phyloP scores from a whole-genome alignment of 2,797 vertebrate species.

The Yasuhikotakia modesta region DNA sequence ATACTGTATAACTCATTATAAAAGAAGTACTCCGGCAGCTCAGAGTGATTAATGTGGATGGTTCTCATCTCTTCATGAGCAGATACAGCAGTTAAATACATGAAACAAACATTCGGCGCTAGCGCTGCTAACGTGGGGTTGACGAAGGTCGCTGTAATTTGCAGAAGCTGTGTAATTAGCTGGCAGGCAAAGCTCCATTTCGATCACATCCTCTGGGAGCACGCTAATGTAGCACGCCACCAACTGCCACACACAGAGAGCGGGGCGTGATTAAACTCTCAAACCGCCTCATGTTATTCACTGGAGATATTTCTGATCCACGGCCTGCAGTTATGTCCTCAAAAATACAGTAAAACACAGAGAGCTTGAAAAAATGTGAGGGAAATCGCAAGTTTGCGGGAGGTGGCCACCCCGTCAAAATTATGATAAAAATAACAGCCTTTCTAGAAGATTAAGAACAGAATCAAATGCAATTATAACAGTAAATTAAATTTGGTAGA shows the following conservation, averaged over 20 bases:
- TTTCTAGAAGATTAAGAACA: background rate
- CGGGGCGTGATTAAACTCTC: conserved; percentile 32
- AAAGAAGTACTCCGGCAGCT: conserved; percentile 26
- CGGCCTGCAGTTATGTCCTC: conserved; percentile 22
- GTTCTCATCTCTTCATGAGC: conserved; percentile 71
- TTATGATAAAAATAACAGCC: background rate
- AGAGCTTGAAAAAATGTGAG: background rate
- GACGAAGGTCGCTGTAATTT: conserved; percentile 73
- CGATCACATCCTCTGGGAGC: conserved; percentile 50
- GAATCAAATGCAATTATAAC: background rate
- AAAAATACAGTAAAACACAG: conserved; percentile 12
- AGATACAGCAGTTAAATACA: conserved; percentile 72
- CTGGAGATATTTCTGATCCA: conserved; percentile 30
- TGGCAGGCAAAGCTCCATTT: conserved; percentile 73
- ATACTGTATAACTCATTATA: background rate
- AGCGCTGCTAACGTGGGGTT: conserved; percentile 59
- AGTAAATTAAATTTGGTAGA: background rate
- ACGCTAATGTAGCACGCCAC: conserved; percentile 49
- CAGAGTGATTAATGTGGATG: conserved; percentile 68
- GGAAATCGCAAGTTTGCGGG: background rate
- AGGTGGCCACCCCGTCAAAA: background rate
- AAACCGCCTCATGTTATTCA: conserved; percentile 10
- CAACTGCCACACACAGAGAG: conserved; percentile 41
- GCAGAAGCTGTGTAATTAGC: conserved; percentile 76
- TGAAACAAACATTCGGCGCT: conserved; percentile 66